Percentiles rank a stretch among this genome's conserved stretches.
phyloP scores from a whole-genome alignment of 1,140 invertebrate genomes.

The Pogonus chalceus region DNA sequence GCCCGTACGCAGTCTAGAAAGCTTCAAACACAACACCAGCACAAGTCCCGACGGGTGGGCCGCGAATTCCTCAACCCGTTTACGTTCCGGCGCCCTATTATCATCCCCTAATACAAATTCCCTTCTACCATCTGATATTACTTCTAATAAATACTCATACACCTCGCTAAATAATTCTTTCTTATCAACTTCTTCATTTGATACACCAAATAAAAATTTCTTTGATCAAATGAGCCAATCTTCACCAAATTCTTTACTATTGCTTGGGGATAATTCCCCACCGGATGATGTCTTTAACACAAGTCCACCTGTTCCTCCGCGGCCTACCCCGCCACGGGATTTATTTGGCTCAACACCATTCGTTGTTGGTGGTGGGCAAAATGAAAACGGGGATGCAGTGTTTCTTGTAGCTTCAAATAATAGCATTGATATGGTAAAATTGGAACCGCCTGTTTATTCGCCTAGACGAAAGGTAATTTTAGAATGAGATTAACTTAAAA shows the following conservation, averaged over 20 bases:
- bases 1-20: constrained; percentile 49
- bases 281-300: constrained; percentile 27
- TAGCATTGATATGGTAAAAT: constrained; percentile 32
- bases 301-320: constrained; percentile 19
- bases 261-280: too few relatives aligned
- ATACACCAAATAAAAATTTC: not conserved
- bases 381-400: constrained; percentile 32
- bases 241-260: constrained; percentile 29
- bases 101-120: constrained; percentile 18
- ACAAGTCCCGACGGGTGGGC: constrained; percentile 33
- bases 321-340: constrained; percentile 17
- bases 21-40: constrained; percentile 41
- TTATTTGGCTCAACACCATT: constrained; percentile 30
- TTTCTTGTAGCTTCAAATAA: constrained; percentile 32
- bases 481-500: too few relatives aligned
- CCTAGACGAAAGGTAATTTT: constrained; percentile 30
- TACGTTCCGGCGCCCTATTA: constrained; percentile 19
- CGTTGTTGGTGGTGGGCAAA: constrained; percentile 31
- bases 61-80: constrained; percentile 16
- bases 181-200: not conserved
- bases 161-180: constrained; percentile 8
- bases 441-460: constrained; percentile 29
- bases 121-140: constrained; percentile 22
- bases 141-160: too few relatives aligned
- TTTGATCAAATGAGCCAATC: constrained; percentile 14